Evolutionary conservation across 2,888 invertebrate genomes (phyloP).

Genomic region (Brachyptera putata): DNA sequence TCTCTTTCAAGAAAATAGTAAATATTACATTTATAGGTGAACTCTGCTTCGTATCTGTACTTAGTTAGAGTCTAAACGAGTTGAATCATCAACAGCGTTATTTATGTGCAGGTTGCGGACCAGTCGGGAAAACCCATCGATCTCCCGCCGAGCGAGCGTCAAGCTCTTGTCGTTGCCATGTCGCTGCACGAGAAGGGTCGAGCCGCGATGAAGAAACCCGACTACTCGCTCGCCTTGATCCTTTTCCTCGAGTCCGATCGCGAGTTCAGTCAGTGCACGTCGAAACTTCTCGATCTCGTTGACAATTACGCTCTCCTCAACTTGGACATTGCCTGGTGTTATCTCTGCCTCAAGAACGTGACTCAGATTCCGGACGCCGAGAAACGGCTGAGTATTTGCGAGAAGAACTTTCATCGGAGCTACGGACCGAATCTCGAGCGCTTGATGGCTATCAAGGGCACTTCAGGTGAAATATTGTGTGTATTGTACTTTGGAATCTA

Average conservation of each 20-base stretch:
- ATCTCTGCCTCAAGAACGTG: conserved; percentile 69
- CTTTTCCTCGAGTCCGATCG: conserved; percentile 74
- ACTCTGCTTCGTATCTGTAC: no score
- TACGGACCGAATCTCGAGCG: conserved; percentile 64
- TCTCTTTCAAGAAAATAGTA: no score
- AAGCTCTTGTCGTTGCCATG: conserved; percentile 68
- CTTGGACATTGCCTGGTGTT: conserved; percentile 87
- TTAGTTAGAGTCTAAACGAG: no score
- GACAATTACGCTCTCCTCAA: conserved; percentile 82
- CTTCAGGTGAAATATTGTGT: conserved; percentile 48
- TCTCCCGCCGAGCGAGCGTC: conserved; percentile 64
- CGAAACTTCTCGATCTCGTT: conserved; percentile 61
- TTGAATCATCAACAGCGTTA: no score
- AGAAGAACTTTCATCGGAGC: conserved; percentile 58
- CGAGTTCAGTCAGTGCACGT: conserved; percentile 63
- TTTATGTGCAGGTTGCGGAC: conserved; percentile 68
- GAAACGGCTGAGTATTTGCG: conserved; percentile 60
- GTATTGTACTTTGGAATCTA: no score
- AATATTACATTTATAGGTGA: no score
- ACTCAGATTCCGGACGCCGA: conserved; percentile 70
- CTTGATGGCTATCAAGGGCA: conserved; percentile 54
- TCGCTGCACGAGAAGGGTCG: conserved; percentile 69
- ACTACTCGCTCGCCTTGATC: conserved; percentile 66
- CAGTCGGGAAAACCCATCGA: conserved; percentile 70
- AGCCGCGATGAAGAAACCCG: conserved; percentile 58